Evolutionary conservation across 2,113 vertebrate species (phyloP).

Genomic region (Scytalopus superciliaris): DNA sequence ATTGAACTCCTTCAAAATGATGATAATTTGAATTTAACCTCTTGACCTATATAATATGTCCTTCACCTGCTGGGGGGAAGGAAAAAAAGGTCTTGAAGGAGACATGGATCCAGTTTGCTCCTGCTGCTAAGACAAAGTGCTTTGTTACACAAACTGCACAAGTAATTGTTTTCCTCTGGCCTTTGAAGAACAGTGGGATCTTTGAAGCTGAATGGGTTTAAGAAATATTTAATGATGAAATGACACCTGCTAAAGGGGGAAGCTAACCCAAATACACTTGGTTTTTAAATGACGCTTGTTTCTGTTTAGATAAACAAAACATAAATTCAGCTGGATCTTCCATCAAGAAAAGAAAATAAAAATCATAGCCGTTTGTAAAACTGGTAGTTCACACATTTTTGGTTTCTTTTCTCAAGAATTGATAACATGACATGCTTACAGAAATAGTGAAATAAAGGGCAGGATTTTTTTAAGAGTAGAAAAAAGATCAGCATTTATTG

Average conservation of each 20-base stretch:
- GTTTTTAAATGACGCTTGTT: not conserved
- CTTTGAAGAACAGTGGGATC: not conserved
- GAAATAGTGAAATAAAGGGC: constrained; percentile 16
- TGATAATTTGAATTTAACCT: not conserved
- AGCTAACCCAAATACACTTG: not conserved
- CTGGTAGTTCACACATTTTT: not conserved
- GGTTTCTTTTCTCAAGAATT: not conserved
- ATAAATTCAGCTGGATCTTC: not conserved
- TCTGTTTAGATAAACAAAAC: not conserved
- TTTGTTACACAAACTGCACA: not conserved
- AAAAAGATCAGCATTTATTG: constrained; percentile 2
- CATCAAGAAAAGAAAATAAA: not conserved
- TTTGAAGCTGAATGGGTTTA: not conserved
- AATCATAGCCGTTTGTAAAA: not conserved
- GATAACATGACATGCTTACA: not conserved
- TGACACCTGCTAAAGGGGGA: not conserved
- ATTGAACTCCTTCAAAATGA: not conserved
- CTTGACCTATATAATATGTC: not conserved
- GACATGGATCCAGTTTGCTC: not conserved
- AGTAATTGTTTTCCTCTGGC: not conserved
- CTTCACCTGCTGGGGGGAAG: not conserved
- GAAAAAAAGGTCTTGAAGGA: not conserved
- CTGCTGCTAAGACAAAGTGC: not conserved
- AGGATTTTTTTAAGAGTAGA: not conserved
- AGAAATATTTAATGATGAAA: not conserved